Percentiles rank a stretch among this genome's conserved stretches.
Evolutionary conservation across 2,113 vertebrate species (phyloP).

Genomic region (Peucedramus taeniatus): DNA sequence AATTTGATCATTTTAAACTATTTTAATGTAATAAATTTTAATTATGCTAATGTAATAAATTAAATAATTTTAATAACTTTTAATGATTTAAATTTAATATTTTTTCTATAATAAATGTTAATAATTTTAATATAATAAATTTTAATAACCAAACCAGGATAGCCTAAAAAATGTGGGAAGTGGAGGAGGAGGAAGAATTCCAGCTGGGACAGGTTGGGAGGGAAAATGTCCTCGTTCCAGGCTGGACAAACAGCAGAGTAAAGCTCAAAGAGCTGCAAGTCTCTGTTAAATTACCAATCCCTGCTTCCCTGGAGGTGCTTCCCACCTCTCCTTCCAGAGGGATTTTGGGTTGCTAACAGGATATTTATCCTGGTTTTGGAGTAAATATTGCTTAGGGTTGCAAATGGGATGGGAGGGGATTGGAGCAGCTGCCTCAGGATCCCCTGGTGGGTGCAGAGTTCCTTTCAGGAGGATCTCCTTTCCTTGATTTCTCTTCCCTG

Average conservation of each 20-base stretch:
- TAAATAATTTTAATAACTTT: too few species aligned
- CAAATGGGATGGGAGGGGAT: neutral
- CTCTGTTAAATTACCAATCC: neutral
- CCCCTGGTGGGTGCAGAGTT: neutral
- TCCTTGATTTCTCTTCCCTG: neutral
- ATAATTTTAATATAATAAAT: too few species aligned
- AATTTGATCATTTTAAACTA: too few species aligned
- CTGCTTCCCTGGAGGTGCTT: neutral
- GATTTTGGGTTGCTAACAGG: neutral
- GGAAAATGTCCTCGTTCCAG: accelerated
- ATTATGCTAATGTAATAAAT: too few species aligned
- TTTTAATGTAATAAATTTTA: too few species aligned
- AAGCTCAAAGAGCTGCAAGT: neutral
- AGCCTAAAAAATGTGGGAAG: neutral
- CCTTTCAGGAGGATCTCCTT: neutral
- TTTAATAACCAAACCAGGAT: neutral
- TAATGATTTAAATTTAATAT: too few species aligned
- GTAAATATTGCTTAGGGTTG: neutral
- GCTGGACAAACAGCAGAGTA: neutral
- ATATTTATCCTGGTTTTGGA: neutral
- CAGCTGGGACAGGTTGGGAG: neutral
- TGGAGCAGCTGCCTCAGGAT: neutral
- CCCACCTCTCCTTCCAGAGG: neutral
- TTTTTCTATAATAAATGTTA: too few species aligned
- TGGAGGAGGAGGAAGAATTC: neutral